These are phyloP conservation scores for Meriones unguiculatus DNA, from an alignment of 2,113 vertebrate genomes.

Conservation along the genomic window DNA sequence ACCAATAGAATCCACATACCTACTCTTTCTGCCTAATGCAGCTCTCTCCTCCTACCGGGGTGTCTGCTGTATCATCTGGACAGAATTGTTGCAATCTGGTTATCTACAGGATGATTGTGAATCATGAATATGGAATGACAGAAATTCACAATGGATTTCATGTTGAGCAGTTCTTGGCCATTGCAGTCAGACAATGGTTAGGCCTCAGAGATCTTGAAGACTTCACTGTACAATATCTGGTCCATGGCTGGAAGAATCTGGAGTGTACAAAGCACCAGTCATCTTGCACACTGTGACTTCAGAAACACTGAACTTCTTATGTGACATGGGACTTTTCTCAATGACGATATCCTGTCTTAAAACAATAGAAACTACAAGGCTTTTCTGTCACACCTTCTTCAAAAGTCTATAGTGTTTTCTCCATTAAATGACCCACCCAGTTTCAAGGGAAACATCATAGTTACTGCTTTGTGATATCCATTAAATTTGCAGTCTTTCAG, in stretches of 20 bases:
- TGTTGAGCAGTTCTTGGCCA: background rate
- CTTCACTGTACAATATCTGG: background rate
- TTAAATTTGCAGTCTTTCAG: background rate
- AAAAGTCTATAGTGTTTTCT: background rate
- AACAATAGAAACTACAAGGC: background rate
- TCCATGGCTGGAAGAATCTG: background rate
- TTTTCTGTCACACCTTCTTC: background rate
- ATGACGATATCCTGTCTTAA: background rate
- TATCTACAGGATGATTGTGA: background rate
- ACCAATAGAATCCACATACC: background rate
- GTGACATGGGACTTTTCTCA: background rate
- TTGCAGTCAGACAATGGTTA: background rate
- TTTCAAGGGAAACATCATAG: background rate
- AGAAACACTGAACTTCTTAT: background rate
- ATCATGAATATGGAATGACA: background rate
- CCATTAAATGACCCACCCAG: background rate
- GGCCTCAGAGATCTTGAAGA: background rate
- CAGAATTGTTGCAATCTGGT: background rate
- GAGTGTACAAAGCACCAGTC: background rate
- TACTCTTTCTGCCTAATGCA: background rate
- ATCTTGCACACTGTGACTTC: background rate
- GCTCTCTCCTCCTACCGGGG: rapidly evolving
- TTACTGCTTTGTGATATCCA: background rate
- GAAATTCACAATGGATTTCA: background rate
- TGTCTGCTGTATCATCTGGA: background rate